phyloP scores from a whole-genome alignment of 2,113 vertebrate genomes.

The Cinclus mexicanus region DNA sequence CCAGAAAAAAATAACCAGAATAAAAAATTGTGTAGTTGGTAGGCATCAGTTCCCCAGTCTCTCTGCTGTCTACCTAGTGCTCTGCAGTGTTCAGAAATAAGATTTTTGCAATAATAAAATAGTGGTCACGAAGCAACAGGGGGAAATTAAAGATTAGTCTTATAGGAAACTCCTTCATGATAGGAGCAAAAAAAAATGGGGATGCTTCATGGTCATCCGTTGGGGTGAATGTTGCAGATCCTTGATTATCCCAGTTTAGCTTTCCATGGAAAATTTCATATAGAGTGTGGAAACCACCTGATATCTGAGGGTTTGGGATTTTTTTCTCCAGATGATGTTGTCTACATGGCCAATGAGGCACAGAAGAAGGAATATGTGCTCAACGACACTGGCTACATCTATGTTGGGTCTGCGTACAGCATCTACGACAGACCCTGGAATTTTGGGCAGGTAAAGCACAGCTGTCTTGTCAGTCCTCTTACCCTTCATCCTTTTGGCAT shows the following conservation, averaged over 20 bases:
- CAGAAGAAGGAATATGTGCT: constrained; percentile 68
- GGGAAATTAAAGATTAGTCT: background rate
- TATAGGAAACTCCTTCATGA: background rate
- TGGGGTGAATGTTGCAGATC: background rate
- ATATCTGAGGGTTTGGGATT: background rate
- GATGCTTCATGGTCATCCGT: background rate
- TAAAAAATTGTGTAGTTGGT: background rate
- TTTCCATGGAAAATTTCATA: background rate
- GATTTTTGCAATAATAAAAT: background rate
- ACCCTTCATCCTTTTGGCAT: background rate
- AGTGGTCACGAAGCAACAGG: background rate
- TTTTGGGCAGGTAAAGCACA: constrained; percentile 69
- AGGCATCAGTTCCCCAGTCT: background rate
- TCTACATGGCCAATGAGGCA: constrained; percentile 40
- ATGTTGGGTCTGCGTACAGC: constrained; percentile 48
- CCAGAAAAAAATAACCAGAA: background rate
- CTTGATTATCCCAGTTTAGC: background rate
- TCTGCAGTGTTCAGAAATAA: background rate
- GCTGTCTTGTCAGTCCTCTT: background rate
- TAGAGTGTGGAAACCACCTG: background rate
- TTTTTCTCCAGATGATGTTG: constrained; percentile 48
- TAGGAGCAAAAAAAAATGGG: background rate
- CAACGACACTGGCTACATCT: constrained; percentile 66
- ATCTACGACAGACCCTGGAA: constrained; percentile 72
- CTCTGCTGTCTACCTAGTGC: background rate